These are phyloP conservation scores for Melinaea menophilus DNA, from an alignment of 2,888 invertebrate genomes.

Conservation along the genomic window DNA sequence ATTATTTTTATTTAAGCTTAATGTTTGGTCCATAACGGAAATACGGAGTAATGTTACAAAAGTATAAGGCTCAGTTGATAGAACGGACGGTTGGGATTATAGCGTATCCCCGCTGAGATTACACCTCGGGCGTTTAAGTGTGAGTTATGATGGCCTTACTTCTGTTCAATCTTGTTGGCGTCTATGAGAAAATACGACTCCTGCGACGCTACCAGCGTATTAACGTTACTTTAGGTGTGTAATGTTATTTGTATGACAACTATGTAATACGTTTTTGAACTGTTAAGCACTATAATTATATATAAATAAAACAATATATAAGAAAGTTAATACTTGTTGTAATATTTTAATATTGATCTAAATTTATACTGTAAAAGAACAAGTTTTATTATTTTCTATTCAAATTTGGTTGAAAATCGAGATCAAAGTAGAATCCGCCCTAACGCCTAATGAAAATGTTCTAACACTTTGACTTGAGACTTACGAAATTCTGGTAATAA, in stretches of 20 bases:
- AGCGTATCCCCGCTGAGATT: slow-evolving; percentile 65
- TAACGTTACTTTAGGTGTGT: slow-evolving; percentile 43
- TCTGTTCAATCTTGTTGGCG: slow-evolving; percentile 67
- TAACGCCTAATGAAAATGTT: no score
- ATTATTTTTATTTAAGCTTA: slow-evolving; percentile 19
- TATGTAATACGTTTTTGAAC: slow-evolving; percentile 30
- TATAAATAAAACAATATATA: no score
- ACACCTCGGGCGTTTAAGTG: slow-evolving; percentile 67
- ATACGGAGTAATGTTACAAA: slow-evolving; percentile 47
- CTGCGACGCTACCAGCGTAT: slow-evolving; percentile 54
- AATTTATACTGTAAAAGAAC: no score
- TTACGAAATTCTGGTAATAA: no score
- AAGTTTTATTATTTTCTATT: no score
- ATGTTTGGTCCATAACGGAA: slow-evolving; percentile 28
- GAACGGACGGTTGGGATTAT: slow-evolving; percentile 66
- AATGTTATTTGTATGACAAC: slow-evolving; percentile 16
- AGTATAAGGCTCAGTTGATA: slow-evolving; percentile 55
- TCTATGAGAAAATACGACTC: slow-evolving; percentile 73
- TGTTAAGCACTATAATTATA: slow-evolving; percentile 18
- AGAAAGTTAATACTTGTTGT: no score
- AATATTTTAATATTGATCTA: no score
- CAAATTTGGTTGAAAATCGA: no score
- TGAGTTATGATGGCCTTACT: slow-evolving; percentile 73
- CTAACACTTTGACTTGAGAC: no score
- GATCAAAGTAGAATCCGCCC: no score